These are phyloP conservation scores for Mixornis gularis DNA, from an alignment of 2,113 vertebrate genomes.

Conservation along the genomic window DNA sequence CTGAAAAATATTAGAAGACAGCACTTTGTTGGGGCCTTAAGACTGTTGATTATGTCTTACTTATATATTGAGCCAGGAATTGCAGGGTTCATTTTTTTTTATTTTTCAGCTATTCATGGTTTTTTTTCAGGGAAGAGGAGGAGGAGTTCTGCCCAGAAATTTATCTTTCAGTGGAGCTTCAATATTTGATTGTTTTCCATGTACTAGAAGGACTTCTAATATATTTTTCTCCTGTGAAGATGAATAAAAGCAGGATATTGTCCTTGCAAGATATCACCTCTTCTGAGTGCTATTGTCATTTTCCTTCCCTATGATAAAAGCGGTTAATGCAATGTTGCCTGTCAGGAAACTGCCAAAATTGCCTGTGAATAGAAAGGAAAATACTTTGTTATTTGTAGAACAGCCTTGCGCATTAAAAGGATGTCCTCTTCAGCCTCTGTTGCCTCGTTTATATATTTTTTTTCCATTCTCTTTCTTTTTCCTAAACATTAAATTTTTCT, in stretches of 20 bases:
- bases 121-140: background rate
- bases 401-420: background rate
- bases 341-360: background rate
- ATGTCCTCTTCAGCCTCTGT: background rate
- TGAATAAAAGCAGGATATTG: background rate
- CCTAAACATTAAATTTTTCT: background rate
- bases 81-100: background rate
- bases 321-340: background rate
- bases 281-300: background rate
- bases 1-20: background rate
- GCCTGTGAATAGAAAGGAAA: background rate
- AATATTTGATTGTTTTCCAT: background rate
- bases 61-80: background rate
- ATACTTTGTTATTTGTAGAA: background rate
- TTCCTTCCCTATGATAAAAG: background rate
- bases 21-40: fast-evolving
- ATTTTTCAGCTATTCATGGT: background rate
- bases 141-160: background rate
- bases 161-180: background rate
- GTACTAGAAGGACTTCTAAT: background rate
- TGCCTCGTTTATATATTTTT: background rate
- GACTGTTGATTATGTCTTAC: background rate
- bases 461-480: background rate
- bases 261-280: background rate
- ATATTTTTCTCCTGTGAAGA: background rate